These are phyloP conservation scores for Helicoverpa zea DNA, from an alignment of 1,140 invertebrate species.

Conservation along the genomic window DNA sequence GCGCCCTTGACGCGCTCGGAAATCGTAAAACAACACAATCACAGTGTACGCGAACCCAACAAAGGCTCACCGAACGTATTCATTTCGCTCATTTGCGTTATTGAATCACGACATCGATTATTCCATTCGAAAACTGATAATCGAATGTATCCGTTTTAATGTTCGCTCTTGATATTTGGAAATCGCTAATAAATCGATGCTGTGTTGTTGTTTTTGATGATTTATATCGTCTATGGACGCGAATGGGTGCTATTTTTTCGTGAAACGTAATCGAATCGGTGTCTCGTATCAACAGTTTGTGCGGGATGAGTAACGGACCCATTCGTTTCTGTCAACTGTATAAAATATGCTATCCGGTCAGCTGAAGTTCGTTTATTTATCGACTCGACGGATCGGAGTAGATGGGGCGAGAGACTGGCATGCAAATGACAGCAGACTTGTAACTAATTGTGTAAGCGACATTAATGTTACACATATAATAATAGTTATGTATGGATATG, in stretches of 20 bases:
- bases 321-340: conserved; percentile 41
- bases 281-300: conserved; percentile 27
- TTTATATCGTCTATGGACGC: conserved; percentile 61
- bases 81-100: conserved; percentile 69
- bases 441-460: not conserved
- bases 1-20: conserved; percentile 53
- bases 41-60: conserved; percentile 52
- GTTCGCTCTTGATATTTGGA: conserved; percentile 67
- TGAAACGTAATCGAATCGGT: conserved; percentile 49
- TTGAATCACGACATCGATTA: conserved; percentile 72
- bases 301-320: conserved; percentile 6
- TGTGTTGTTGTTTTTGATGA: conserved; percentile 66
- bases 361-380: conserved; percentile 24
- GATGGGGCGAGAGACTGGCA: not conserved
- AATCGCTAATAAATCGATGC: conserved; percentile 76
- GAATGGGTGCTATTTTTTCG: conserved; percentile 49
- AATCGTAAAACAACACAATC: conserved; percentile 61
- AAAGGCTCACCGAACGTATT: conserved; percentile 64
- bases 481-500: too few species aligned
- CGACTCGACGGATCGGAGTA: not conserved
- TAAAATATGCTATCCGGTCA: conserved; percentile 35
- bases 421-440: not conserved
- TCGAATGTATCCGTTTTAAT: conserved; percentile 72
- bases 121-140: conserved; percentile 52
- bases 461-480: too few species aligned